Percentiles rank a stretch among this genome's conserved stretches.
These are phyloP conservation scores for Sesamia inferens DNA, from an alignment of 2,888 invertebrate species.

Conservation along the genomic window DNA sequence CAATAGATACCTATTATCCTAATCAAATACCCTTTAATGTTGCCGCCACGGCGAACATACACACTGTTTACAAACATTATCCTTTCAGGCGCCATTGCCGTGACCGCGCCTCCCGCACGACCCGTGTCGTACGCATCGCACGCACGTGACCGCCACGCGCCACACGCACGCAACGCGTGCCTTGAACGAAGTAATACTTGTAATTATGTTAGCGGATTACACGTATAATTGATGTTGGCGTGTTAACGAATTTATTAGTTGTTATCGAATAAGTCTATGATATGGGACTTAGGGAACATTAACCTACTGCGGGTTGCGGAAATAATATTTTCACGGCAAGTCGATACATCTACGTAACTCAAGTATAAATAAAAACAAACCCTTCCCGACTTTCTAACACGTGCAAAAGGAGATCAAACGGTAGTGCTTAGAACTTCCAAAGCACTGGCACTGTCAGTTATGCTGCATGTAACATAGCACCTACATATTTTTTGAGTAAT, in stretches of 20 bases:
- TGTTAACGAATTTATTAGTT: slow-evolving; percentile 58
- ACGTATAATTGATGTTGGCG: slow-evolving; percentile 60
- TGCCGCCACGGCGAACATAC: slow-evolving; percentile 38
- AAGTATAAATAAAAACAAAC: background rate
- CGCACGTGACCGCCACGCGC: slow-evolving; percentile 45
- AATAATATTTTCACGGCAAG: background rate
- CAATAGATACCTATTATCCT: slow-evolving; percentile 64
- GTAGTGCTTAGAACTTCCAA: background rate
- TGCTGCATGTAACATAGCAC: too few relatives aligned
- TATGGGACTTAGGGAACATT: slow-evolving; percentile 45
- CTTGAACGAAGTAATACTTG: slow-evolving; percentile 54
- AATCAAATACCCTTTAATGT: slow-evolving; percentile 58
- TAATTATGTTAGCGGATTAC: slow-evolving; percentile 61
- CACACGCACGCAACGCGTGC: slow-evolving; percentile 35
- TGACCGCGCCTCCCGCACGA: slow-evolving; percentile 28
- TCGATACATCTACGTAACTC: background rate
- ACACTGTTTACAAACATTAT: slow-evolving; percentile 51
- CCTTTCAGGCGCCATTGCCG: slow-evolving; percentile 33
- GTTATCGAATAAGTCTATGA: slow-evolving; percentile 47
- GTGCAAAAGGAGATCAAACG: too few relatives aligned
- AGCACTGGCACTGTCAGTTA: too few relatives aligned
- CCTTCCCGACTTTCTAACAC: too few relatives aligned
- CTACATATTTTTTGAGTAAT: background rate
- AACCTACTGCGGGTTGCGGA: slow-evolving; percentile 20
- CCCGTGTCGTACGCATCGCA: slow-evolving; percentile 26